These are phyloP conservation scores for Melanostoma mellinum DNA, from an alignment of 2,888 invertebrate species.

Conservation along the genomic window DNA sequence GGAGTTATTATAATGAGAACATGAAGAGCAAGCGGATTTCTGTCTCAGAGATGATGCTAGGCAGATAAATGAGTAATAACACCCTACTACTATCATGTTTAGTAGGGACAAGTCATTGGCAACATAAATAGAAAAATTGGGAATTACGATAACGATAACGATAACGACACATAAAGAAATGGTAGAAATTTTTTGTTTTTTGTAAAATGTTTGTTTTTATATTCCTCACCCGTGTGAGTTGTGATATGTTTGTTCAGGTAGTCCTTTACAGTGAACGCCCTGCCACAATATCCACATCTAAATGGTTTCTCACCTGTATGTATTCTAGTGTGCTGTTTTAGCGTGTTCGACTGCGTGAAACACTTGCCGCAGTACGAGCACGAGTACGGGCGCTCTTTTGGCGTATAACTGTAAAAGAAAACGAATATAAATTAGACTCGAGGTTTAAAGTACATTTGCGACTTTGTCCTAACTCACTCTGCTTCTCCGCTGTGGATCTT, in stretches of 20 bases:
- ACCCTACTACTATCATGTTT: too few species aligned
- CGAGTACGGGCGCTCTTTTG: slow-evolving; percentile 82
- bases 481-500: slow-evolving; percentile 81
- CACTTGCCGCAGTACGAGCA: slow-evolving; percentile 82
- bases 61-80: too few species aligned
- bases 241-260: slow-evolving; percentile 82
- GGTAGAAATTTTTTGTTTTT: slow-evolving; percentile 52
- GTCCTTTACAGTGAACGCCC: slow-evolving; percentile 82
- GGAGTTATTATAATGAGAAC: slow-evolving; percentile 6
- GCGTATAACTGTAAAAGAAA: slow-evolving; percentile 78
- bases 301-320: slow-evolving; percentile 82
- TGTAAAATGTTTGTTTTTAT: slow-evolving; percentile 64
- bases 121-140: neutral
- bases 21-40: too few species aligned
- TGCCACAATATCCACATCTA: slow-evolving; percentile 82
- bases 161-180: slow-evolving; percentile 60
- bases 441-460: neutral
- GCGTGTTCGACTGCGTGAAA: slow-evolving; percentile 82
- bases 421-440: slow-evolving; percentile 64
- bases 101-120: too few species aligned
- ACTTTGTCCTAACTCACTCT: slow-evolving; percentile 77
- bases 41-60: too few species aligned
- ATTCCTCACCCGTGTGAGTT: slow-evolving; percentile 82
- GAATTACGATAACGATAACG: slow-evolving; percentile 14
- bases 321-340: slow-evolving; percentile 82